phyloP scores from a whole-genome alignment of 2,888 invertebrate species.

The Pterobdella sp. region DNA sequence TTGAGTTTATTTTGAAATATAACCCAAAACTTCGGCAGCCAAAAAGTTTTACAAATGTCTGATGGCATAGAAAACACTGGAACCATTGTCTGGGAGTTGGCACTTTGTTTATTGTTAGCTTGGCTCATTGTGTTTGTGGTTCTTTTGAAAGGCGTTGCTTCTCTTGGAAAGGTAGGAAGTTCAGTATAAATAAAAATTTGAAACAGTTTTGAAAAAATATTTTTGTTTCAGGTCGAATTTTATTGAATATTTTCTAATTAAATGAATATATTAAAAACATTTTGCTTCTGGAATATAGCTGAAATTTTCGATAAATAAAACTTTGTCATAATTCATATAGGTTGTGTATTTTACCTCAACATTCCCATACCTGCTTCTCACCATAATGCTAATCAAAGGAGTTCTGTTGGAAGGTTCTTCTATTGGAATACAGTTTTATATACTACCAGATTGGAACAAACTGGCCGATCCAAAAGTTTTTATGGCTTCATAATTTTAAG shows the following conservation, averaged over 20 bases:
- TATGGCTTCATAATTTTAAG: neutral
- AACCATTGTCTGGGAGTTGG: constrained; percentile 44
- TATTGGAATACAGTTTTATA: constrained; percentile 66
- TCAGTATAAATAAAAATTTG: neutral
- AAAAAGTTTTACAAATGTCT: constrained; percentile 44
- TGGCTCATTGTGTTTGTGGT: constrained; percentile 48
- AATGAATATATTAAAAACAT: too few species aligned
- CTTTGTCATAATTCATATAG: neutral
- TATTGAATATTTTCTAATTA: too few species aligned
- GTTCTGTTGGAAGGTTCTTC: constrained; percentile 51
- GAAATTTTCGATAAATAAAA: too few species aligned
- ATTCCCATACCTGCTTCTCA: constrained; percentile 39
- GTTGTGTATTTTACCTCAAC: constrained; percentile 36
- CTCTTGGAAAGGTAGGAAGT: constrained; percentile 45
- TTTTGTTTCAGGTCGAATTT: too few species aligned
- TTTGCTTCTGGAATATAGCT: too few species aligned
- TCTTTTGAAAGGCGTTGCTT: constrained; percentile 48
- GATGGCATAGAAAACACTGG: constrained; percentile 43
- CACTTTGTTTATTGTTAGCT: constrained; percentile 45
- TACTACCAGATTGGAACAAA: constrained; percentile 65
- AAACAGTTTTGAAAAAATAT: too few species aligned
- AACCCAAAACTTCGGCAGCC: constrained; percentile 36
- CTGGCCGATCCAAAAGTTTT: constrained; percentile 50
- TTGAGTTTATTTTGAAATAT: neutral
- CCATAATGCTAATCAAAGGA: constrained; percentile 36